These are phyloP conservation scores for Myiozetetes cayanensis DNA, from an alignment of 2,113 vertebrate genomes.

Conservation along the genomic window DNA sequence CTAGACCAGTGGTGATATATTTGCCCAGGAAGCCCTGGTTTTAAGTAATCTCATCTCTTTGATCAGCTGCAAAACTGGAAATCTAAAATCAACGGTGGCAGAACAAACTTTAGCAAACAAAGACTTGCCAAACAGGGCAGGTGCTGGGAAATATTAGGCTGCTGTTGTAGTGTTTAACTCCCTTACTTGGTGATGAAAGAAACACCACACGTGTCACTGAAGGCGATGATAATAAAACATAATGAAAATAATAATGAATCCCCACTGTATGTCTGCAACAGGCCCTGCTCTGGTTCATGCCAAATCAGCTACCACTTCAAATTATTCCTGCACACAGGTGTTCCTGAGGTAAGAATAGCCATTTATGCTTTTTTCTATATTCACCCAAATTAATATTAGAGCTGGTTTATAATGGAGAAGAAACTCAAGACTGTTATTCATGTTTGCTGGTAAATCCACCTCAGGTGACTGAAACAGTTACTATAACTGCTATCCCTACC, in stretches of 20 bases:
- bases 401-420: neutral
- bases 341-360: neutral
- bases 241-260: conserved; percentile 25
- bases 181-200: neutral
- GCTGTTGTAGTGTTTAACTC: neutral
- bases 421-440: neutral
- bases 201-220: conserved; percentile 7
- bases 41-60: neutral
- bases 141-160: conserved; percentile 20
- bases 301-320: neutral
- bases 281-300: neutral
- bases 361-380: neutral
- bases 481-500: neutral
- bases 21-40: neutral
- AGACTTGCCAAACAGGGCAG: conserved; percentile 15
- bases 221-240: conserved; percentile 28
- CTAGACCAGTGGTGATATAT: neutral
- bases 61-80: conserved; percentile 3
- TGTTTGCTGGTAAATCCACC: neutral
- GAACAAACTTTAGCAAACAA: conserved; percentile 26
- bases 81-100: neutral
- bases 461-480: neutral
- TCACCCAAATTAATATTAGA: neutral
- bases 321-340: neutral
- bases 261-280: neutral